A percentile compares a stretch with the other conserved stretches of the same genome.
These are phyloP conservation scores for Meriones psammophilus DNA, from an alignment of 2,797 vertebrate genomes.

Conservation along the genomic window DNA sequence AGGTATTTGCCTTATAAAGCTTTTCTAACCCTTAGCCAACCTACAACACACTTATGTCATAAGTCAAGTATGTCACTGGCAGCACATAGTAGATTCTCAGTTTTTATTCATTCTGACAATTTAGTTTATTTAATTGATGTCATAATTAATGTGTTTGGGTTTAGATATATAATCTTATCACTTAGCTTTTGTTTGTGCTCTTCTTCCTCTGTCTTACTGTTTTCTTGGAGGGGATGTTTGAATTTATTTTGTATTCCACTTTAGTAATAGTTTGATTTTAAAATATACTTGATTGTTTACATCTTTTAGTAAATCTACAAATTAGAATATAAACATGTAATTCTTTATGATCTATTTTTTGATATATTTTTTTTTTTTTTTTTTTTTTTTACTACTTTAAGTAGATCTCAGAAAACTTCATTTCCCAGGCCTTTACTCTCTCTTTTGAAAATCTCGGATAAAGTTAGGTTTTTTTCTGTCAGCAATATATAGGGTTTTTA, in stretches of 20 bases:
- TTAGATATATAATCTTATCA: not conserved
- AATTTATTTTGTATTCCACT: not conserved
- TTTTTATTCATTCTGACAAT: not conserved
- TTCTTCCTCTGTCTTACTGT: not conserved
- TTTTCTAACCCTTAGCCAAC: not conserved
- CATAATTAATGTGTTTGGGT: not conserved
- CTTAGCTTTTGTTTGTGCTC: not conserved
- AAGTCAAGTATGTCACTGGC: not conserved
- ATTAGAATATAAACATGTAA: not conserved
- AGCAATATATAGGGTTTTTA: not conserved
- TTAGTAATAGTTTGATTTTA: not conserved
- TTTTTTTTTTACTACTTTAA: constrained; percentile 48
- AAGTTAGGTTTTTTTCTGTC: constrained; percentile 12
- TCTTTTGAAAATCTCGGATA: not conserved
- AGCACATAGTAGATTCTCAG: not conserved
- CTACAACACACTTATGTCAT: not conserved
- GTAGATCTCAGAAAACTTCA: constrained; percentile 15
- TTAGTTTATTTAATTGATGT: not conserved
- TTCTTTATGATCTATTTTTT: constrained; percentile 26
- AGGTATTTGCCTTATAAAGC: not conserved
- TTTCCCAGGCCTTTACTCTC: not conserved
- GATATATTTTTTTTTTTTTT: constrained; percentile 44
- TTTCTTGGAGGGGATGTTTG: not conserved
- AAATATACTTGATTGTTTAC: not conserved
- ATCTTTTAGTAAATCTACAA: constrained; percentile 15